phyloP scores from a whole-genome alignment of 2,888 invertebrate genomes.

The Vandiemenella viatica region DNA sequence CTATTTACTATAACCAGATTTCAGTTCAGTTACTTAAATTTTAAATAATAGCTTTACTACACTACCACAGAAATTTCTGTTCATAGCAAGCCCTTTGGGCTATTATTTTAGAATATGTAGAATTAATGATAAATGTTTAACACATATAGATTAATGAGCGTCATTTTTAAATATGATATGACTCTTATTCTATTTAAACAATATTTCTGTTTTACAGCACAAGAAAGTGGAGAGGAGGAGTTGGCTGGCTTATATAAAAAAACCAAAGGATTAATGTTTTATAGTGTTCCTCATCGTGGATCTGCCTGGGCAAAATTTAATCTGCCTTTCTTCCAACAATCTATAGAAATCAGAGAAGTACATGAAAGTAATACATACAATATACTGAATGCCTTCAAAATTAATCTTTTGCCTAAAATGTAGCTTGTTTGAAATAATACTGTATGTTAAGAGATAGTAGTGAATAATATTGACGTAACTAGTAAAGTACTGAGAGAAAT shows the following conservation, averaged over 20 bases:
- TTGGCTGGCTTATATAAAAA: constrained; percentile 35
- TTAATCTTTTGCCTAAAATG: background rate
- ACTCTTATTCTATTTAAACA: no score
- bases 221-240: constrained; percentile 33
- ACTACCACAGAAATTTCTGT: no score
- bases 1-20: no score
- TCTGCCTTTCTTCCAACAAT: constrained; percentile 56
- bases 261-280: constrained; percentile 29
- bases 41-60: no score
- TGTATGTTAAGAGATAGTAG: background rate
- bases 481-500: background rate
- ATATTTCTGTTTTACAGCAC: constrained; percentile 28
- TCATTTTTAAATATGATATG: no score
- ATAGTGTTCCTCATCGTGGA: constrained; percentile 65
- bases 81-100: no score
- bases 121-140: no score
- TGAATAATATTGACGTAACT: background rate
- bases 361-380: constrained; percentile 45
- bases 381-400: background rate
- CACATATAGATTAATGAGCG: no score
- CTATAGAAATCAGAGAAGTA: constrained; percentile 63
- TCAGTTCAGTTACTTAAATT: no score
- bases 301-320: constrained; percentile 61
- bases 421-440: background rate
- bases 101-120: no score